Conservation (phyloP, 2,113 vertebrate species). For the Coracopsis vasa region DNA sequence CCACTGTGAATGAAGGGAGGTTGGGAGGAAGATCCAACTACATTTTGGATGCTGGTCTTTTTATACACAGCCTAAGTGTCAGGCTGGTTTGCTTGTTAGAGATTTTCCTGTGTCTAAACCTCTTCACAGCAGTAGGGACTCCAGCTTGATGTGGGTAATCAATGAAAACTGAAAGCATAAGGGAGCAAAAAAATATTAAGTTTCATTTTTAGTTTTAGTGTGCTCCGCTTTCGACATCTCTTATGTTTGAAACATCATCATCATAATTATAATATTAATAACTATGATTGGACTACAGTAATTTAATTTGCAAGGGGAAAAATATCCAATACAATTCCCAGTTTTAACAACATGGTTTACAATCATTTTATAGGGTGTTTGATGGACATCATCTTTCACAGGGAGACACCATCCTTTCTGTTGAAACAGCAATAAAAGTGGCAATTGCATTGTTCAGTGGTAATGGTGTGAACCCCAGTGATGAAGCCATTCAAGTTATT, state of each 20-base stretch:
- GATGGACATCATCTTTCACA: background rate
- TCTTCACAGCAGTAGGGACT: background rate
- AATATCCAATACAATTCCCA: background rate
- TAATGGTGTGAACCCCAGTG: background rate
- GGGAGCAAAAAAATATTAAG: background rate
- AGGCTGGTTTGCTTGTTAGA: background rate
- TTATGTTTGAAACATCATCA: background rate
- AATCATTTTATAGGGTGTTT: background rate
- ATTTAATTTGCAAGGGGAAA: background rate
- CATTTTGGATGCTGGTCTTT: background rate
- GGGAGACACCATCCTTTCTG: background rate
- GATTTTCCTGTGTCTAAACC: background rate
- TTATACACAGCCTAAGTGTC: background rate
- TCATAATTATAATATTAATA: background rate
- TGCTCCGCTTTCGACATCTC: background rate
- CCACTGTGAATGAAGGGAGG: background rate
- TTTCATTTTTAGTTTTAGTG: background rate
- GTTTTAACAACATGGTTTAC: background rate
- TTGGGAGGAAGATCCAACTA: background rate
- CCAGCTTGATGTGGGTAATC: background rate
- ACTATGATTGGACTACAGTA: background rate
- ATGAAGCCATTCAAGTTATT: background rate
- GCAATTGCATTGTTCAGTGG: background rate
- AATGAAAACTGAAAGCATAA: background rate
- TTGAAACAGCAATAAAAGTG: background rate